Evolutionary conservation across 2,113 vertebrate genomes (phyloP).

Genomic region (Galeopterus variegatus): DNA sequence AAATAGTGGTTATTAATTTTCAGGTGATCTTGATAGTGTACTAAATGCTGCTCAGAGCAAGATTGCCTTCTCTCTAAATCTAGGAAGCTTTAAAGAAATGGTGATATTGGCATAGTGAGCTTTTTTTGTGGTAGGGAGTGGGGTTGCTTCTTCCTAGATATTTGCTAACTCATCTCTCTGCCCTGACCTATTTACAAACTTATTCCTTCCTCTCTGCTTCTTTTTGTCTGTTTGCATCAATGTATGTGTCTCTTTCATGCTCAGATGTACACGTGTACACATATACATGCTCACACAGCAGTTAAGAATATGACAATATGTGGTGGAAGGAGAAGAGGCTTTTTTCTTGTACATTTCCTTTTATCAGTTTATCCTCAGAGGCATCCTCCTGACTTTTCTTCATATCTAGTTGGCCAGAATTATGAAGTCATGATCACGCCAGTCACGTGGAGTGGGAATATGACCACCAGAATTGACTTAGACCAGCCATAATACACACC

Average conservation of each 20-base stretch:
- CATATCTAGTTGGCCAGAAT: neutral
- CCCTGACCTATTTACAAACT: neutral
- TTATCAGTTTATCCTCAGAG: neutral
- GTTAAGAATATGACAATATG: neutral
- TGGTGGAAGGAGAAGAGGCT: neutral
- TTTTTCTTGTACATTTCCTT: neutral
- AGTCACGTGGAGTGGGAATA: neutral
- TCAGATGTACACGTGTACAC: neutral
- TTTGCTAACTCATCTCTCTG: neutral
- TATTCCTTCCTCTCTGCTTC: neutral
- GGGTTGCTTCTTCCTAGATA: neutral
- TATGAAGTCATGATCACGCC: neutral
- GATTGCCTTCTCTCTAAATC: conserved; percentile 8
- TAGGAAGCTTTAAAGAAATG: neutral
- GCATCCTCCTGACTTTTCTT: neutral
- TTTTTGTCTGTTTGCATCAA: neutral
- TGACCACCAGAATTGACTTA: neutral
- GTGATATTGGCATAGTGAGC: neutral
- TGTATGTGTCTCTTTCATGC: fast-evolving
- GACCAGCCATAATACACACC: neutral
- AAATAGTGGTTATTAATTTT: conserved; percentile 71
- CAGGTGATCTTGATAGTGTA: neutral
- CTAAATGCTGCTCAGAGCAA: neutral
- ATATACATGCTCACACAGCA: neutral
- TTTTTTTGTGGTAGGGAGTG: neutral